phyloP scores from a whole-genome alignment of 2,113 vertebrate genomes.

The Forbesichthys agassizii region DNA sequence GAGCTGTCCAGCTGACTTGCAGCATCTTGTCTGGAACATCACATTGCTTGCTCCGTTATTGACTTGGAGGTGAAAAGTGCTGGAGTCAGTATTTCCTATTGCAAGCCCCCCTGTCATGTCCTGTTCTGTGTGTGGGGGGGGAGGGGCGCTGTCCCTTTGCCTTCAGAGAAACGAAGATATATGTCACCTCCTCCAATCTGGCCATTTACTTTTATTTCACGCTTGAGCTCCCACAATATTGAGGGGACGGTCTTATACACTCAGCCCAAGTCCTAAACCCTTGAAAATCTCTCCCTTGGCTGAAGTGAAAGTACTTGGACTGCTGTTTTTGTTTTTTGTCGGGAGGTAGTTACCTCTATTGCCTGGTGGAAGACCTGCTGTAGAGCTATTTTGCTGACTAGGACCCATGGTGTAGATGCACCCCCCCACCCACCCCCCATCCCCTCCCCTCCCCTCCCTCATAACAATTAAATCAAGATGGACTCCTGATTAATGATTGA shows the following conservation, averaged over 20 bases:
- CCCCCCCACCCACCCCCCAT: slow-evolving; percentile 10
- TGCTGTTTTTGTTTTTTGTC: slow-evolving; percentile 19
- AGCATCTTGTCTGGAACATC: slow-evolving; percentile 2
- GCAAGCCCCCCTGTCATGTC: slow-evolving; percentile 24
- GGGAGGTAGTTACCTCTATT: slow-evolving; percentile 50
- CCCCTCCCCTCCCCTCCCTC: not conserved
- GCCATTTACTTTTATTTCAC: slow-evolving; percentile 75
- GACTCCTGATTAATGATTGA: slow-evolving; percentile 14
- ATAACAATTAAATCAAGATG: slow-evolving; percentile 17
- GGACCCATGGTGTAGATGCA: slow-evolving; percentile 15
- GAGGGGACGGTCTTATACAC: slow-evolving; percentile 40
- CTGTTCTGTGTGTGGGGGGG: slow-evolving; percentile 26
- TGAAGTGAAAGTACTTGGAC: slow-evolving; percentile 56
- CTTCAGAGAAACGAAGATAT: slow-evolving; percentile 71
- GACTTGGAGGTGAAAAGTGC: slow-evolving; percentile 57
- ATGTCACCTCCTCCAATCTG: slow-evolving; percentile 63
- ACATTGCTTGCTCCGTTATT: slow-evolving; percentile 42
- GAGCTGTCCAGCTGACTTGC: slow-evolving; percentile 4
- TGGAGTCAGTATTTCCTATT: slow-evolving; percentile 59
- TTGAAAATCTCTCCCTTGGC: slow-evolving; percentile 66
- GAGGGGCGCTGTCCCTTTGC: slow-evolving; percentile 47
- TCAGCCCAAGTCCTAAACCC: slow-evolving; percentile 57
- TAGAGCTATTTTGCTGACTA: slow-evolving; percentile 41
- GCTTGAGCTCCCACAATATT: slow-evolving; percentile 67
- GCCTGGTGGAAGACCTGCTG: slow-evolving; percentile 46